Evolutionary conservation across 2,888 invertebrate genomes (phyloP), one percentile per base, ranked within the genome.

Genomic region (Protodeltote pygarga): DNA sequence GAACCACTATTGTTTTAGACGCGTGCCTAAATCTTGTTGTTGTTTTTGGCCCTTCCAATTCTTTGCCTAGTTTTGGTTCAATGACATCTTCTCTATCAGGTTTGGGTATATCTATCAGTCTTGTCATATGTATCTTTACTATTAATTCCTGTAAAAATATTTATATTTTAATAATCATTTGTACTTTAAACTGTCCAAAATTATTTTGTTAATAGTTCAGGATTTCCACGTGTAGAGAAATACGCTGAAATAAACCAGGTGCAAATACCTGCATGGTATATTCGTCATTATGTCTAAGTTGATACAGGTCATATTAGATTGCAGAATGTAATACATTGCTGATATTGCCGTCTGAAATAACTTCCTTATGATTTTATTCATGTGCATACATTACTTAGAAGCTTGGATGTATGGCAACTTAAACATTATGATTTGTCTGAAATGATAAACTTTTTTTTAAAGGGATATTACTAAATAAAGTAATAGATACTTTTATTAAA

Each of bases 281-380:
- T 48, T 60, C 39, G 31, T 52, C 65, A 37, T 27, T 68, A 50
- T 51, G 2, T 1, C 14, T 5, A 32, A 33, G 6, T 4, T 0
- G 0, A 16, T 46, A 31, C 39, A 31, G 45, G 34, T 46, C 32
- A 61, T 23, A 53, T 38, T 55, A 9, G 52, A 28, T 6, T 32
- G 34, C 4, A 1, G n/a, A 11, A 4, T n/a, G 39, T 11, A 8
- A 41, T 10, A 35, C 46, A 46, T 34, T 47, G 64, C 45, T 45
- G 42, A 48, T 37, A 67, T 38, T 48, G 47, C 50, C 19, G 14
- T 33, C 40, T 51, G 44, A 32, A 49, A 54, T 45, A 40, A 54
- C 54, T 65, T 64, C 68, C 66, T 64, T 13, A 45, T 44, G 35
- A 48, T 38, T 40, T 51, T 48, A 57, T 47, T 47, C 44, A 55